phyloP scores from a whole-genome alignment of 2,797 vertebrate species.

The Acrossocheilus fasciatus region DNA sequence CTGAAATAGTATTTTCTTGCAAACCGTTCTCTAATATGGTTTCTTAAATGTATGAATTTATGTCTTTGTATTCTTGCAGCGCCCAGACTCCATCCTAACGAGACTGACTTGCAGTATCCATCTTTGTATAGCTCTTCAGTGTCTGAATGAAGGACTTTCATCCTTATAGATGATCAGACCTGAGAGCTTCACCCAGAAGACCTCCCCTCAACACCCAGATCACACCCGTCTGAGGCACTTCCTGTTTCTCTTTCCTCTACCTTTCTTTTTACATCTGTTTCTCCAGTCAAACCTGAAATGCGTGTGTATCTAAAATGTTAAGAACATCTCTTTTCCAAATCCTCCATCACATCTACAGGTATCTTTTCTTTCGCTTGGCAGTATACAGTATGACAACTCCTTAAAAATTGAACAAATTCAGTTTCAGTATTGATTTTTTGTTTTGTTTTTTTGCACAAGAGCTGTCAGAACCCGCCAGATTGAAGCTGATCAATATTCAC shows the following conservation, averaged over 20 bases:
- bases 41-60: background rate
- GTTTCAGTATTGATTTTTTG: conserved; percentile 60
- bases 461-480: conserved; percentile 70
- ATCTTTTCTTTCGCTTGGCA: conserved; percentile 26
- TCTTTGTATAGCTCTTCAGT: conserved; percentile 54
- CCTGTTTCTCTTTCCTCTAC: conserved; percentile 3
- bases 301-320: background rate
- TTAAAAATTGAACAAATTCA: conserved; percentile 39
- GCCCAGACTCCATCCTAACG: conserved; percentile 58
- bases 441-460: conserved; percentile 56
- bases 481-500: conserved; percentile 77
- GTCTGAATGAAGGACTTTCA: background rate
- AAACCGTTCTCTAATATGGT: background rate
- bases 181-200: background rate
- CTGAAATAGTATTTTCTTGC: background rate
- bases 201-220: conserved; percentile 47
- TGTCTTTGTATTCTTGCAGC: conserved; percentile 58
- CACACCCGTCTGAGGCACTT: conserved; percentile 60
- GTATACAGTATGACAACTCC: background rate
- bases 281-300: background rate
- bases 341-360: background rate
- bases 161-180: background rate
- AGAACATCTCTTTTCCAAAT: background rate
- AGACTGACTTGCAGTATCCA: conserved; percentile 19
- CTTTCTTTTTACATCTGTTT: conserved; percentile 37